Percentiles rank a stretch among this genome's conserved stretches.
phyloP scores from a whole-genome alignment of 2,113 vertebrate species.

The Eulacestoma nigropectus region DNA sequence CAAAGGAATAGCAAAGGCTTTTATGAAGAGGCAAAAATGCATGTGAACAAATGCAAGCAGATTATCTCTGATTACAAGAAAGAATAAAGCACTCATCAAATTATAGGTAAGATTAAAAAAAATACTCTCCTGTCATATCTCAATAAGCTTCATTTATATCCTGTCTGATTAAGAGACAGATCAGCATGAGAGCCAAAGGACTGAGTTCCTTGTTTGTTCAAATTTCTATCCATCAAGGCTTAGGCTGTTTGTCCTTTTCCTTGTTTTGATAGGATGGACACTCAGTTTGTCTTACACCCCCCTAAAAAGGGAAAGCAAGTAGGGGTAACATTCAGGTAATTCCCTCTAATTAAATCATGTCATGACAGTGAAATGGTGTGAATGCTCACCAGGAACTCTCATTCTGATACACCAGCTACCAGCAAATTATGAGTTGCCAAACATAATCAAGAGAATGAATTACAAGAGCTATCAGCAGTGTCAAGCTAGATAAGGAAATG shows the following conservation, averaged over 20 bases:
- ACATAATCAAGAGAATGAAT: slow-evolving; percentile 43
- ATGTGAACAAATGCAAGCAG: not conserved
- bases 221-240: not conserved
- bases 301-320: not conserved
- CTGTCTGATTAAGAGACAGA: not conserved
- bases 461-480: slow-evolving; percentile 8
- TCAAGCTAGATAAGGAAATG: slow-evolving; percentile 14
- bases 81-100: not conserved
- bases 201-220: not conserved
- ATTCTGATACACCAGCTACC: slow-evolving; percentile 4
- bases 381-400: not conserved
- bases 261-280: not conserved
- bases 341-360: not conserved
- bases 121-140: not conserved
- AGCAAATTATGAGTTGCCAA: slow-evolving; percentile 41
- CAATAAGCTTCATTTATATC: not conserved
- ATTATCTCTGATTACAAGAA: not conserved
- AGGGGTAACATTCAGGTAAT: not conserved
- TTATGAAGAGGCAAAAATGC: not conserved
- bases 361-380: not conserved
- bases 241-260: not conserved
- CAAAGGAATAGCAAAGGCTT: not conserved
- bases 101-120: not conserved
- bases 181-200: not conserved
- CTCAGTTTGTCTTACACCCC: not conserved